phyloP scores from a whole-genome alignment of 2,888 invertebrate species.

The Plagodis pulveraria region DNA sequence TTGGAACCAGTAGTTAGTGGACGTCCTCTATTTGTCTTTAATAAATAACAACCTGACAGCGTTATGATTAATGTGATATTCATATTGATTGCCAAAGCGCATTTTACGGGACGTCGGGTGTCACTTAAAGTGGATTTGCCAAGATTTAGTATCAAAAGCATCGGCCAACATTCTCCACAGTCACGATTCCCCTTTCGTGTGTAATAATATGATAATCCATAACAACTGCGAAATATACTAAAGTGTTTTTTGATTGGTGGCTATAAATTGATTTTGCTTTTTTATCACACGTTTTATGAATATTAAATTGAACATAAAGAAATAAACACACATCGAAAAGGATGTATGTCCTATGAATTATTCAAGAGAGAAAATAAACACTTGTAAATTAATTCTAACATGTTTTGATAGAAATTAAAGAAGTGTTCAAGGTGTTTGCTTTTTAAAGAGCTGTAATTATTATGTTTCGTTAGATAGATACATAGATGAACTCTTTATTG shows the following conservation, averaged over 20 bases:
- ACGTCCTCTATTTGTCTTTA: slow-evolving; percentile 63
- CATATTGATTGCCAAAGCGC: slow-evolving; percentile 60
- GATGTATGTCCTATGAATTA: slow-evolving; percentile 53
- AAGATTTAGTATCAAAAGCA: slow-evolving; percentile 40
- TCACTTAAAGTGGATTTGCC: slow-evolving; percentile 55
- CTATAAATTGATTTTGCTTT: not conserved
- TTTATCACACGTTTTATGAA: slow-evolving; percentile 40
- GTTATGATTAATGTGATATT: slow-evolving; percentile 65
- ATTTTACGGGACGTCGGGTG: slow-evolving; percentile 47
- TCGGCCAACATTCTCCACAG: slow-evolving; percentile 24
- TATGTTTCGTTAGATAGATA: too few species aligned
- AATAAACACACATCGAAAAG: slow-evolving; percentile 39
- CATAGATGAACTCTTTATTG: too few species aligned
- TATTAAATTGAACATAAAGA: slow-evolving; percentile 41
- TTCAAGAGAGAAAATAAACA: slow-evolving; percentile 58
- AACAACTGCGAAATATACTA: slow-evolving; percentile 42
- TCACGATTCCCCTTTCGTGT: slow-evolving; percentile 19
- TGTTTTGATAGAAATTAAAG: not conserved
- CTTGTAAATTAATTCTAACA: slow-evolving; percentile 5
- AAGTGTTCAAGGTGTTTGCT: not conserved
- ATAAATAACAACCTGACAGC: slow-evolving; percentile 59
- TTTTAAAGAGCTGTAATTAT: too few species aligned
- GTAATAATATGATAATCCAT: slow-evolving; percentile 10
- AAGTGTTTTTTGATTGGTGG: slow-evolving; percentile 35
- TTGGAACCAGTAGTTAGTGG: slow-evolving; percentile 37